A percentile compares a stretch with the other conserved stretches of the same genome.
Conservation (phyloP, 2,888 invertebrate genomes). For the Hemicrepidius hirtus region DNA sequence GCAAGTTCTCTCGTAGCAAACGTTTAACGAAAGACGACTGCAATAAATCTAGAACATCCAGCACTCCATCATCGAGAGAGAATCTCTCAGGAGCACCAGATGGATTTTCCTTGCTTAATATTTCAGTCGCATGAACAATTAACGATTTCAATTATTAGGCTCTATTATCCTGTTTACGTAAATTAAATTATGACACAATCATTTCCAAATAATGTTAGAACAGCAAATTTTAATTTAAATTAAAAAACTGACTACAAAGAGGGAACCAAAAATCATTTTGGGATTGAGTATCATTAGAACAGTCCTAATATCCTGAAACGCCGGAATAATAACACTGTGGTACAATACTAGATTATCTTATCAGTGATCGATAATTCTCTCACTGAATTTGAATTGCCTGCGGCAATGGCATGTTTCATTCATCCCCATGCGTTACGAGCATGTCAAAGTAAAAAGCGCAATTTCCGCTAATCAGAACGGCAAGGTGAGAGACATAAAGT, state of each 20-base stretch:
- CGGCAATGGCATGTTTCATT: conserved; percentile 25
- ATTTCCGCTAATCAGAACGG: conserved; percentile 30
- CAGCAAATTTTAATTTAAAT: no score
- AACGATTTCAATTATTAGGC: conserved; percentile 23
- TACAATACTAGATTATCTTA: conserved; percentile 23
- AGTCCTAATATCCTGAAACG: background rate
- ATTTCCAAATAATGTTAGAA: background rate
- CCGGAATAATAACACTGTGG: background rate
- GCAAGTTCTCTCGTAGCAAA: conserved; percentile 15
- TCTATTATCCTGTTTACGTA: conserved; percentile 15
- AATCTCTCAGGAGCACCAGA: conserved; percentile 23
- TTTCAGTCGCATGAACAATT: conserved; percentile 26
- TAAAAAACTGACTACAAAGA: background rate
- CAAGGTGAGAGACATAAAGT: conserved; percentile 25
- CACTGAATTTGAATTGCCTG: conserved; percentile 27
- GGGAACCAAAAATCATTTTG: background rate
- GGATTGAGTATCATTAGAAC: background rate
- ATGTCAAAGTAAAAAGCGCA: conserved; percentile 38
- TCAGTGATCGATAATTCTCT: conserved; percentile 3
- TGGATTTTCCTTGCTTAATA: conserved; percentile 29
- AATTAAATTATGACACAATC: background rate
- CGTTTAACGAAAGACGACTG: conserved; percentile 28
- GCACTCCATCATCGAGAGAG: conserved; percentile 23
- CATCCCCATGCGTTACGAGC: conserved; percentile 17
- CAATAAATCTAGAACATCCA: conserved; percentile 24